Conservation (phyloP, 2,797 vertebrate genomes). For the Netta rufina region DNA sequence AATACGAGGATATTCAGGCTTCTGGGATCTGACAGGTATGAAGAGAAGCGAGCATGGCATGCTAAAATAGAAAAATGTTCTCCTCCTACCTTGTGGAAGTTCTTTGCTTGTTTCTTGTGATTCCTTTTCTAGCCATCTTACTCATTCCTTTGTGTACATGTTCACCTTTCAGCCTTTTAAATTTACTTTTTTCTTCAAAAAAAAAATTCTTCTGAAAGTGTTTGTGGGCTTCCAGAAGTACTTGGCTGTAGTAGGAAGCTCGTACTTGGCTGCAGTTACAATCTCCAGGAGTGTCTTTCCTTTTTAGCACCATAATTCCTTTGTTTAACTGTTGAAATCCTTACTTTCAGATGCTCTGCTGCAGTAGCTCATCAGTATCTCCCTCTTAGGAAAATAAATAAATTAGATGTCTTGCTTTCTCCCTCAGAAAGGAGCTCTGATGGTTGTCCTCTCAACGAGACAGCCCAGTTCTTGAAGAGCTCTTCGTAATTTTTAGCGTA, state of each 20-base stretch:
- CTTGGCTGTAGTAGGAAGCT: background rate
- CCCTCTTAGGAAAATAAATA: background rate
- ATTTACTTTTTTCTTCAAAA: background rate
- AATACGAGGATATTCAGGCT: constrained; percentile 97
- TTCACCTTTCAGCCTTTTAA: background rate
- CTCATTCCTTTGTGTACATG: background rate
- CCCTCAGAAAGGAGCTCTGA: background rate
- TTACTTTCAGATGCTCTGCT: background rate
- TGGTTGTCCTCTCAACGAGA: background rate
- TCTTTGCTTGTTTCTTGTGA: background rate
- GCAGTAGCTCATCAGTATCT: background rate
- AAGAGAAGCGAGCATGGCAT: background rate
- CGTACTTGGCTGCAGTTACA: background rate
- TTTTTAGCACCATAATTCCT: background rate
- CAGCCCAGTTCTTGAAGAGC: background rate
- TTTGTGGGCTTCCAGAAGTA: background rate
- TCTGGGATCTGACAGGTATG: constrained; percentile 97
- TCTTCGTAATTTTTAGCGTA: background rate
- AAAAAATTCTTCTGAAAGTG: background rate
- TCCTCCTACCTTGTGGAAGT: background rate
- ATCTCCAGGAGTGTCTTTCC: background rate
- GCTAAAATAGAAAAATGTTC: background rate
- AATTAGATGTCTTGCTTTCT: background rate
- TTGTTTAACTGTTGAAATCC: background rate
- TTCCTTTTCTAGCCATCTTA: background rate